Evolutionary conservation across 2,888 invertebrate genomes (phyloP), one percentile per base, ranked within the genome.

Genomic region (Ichneumoninae sp.): DNA sequence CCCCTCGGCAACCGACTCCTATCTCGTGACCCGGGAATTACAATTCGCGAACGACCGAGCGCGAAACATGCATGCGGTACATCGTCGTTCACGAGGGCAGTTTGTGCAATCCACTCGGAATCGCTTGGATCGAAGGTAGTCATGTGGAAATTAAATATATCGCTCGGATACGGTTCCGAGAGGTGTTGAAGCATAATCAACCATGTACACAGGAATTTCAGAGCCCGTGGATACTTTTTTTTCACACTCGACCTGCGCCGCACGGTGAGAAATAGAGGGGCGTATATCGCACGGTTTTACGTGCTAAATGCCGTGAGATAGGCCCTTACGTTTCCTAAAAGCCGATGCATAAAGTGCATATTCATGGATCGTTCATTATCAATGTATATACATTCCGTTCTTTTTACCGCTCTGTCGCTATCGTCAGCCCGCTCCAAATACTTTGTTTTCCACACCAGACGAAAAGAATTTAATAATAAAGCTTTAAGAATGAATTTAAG

Each of bases 21-120:
- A 47, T 66, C 66, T 66, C 54, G 26, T 66, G 76, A 76, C 76
- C 76, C 76, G 52, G 22, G 76, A 76, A 76, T 76, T 76, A 66
- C 52, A 54, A 76, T 76, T 76, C 76, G 54, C 26, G 52, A 66
- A 75, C 65, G 50, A 75, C 13, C 13, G 57, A 57, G 57, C 30
- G n/a, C 10, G 26, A 40, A 65, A 52, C 47, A 62, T 74, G 52
- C 50, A 65, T 33, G 22, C 69, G 52, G 71, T 72, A 71, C 16
- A 36, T 57, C 57, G 26, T 57, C 26, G 10, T 57, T 57, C 57
- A 26, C 57, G 57, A 57, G 57, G 54, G 57, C 13, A 47, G 26
- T 57, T 7, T 13, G 57, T 10, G 22, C 57, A 26, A 26, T 57
- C 22, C 57, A 57, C 26, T 57, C 57, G 57, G 22, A 57, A 57